Evolutionary conservation across 1,140 invertebrate genomes (phyloP), one percentile per base, ranked within the genome.

Genomic region (Diabrotica virgifera): DNA sequence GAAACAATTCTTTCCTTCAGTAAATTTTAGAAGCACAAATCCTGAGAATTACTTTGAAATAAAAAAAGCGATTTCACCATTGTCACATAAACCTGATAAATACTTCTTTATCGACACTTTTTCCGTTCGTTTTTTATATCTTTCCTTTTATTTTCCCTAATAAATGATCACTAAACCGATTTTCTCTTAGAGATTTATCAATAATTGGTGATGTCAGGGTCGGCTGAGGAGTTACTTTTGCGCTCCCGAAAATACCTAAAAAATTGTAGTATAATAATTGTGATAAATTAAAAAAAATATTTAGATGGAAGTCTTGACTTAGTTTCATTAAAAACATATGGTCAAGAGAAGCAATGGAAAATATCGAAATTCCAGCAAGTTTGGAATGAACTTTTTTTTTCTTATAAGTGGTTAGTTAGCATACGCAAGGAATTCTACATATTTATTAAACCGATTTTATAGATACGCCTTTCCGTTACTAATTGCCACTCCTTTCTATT

Each of bases 101-200:
- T 59, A 46, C 58, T 10, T 46, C 37, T 57, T 57, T 59, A 59
- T 59, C 58, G 40, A 59, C 12, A 59, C 40, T 46, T 46, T 46
- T 46, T 46, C 40, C 40, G 6, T 46, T 46, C 40, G 40, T 10
- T 46, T 46, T 46, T 46, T 50, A 13, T 40, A n/a, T 59, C 50
- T 50, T 46, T 13, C 58, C 7, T 38, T 50, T 59, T 59, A 59
- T 59, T 59, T 40, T 59, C 58, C 58, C 40, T 59, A 59, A 59
- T 59, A 59, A 59, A 59, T 59, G 58, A 59, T 59, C 58, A 36
- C 36, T 37, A 46, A 8, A 8, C 2, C 40, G 40, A 46, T 46
- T 46, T 57, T 36, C 53, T 24, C 36, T 37, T 57, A n/a, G 36
- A 59, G 12, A 14, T 50, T 36, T 10, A 40, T 13, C 56, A 58